Evolutionary conservation across 2,797 vertebrate species (phyloP), one percentile per base, ranked within the genome.

Genomic region (Discoglossus pictus): DNA sequence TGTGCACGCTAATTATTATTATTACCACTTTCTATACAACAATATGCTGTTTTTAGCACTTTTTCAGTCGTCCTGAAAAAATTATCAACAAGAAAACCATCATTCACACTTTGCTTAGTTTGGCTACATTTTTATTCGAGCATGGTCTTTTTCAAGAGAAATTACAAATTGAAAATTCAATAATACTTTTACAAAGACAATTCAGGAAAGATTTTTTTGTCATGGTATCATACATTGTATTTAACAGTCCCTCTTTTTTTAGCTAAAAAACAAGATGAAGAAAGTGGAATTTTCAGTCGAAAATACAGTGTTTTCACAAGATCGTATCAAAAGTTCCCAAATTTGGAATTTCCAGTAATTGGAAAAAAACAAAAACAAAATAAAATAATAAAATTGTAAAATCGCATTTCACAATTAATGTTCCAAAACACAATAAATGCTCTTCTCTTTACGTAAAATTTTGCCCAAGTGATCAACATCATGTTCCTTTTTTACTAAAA

Each of bases 121-220:
- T 98, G 96, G 96, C 97, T 99, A 98, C 95, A 91, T 91, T 97
- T 98, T 99, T 98, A 99, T 99, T 99, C 94, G 96, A 98, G 96
- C 97, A 99, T 97, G 96, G 96, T 99, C 95, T 98, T 99, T 96
- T 98, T 96, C 94, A 96, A 97, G 96, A 98, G 95, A 98, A 98
- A 99, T 98, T 98, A 98, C 95, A 99, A 99, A 98, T 99, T 94
- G 96, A 97, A 97, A 97, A 98, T 98, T 97, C 95, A 98, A 97
- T 98, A 98, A 97, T 99, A 98, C 96, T 98, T 98, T 99, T 99
- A 99, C 97, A 99, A 99, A 99, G 95, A 98, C 96, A 98, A 97
- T 95, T 98, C 93, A 97, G 95, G 95, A 98, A 98, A 98, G 94
- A 93, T 95, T 94, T 94, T 89, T 95, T 90, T 94, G 91, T 96